Evolutionary conservation across 2,113 vertebrate genomes (phyloP).

Genomic region (Cheilinus undulatus): DNA sequence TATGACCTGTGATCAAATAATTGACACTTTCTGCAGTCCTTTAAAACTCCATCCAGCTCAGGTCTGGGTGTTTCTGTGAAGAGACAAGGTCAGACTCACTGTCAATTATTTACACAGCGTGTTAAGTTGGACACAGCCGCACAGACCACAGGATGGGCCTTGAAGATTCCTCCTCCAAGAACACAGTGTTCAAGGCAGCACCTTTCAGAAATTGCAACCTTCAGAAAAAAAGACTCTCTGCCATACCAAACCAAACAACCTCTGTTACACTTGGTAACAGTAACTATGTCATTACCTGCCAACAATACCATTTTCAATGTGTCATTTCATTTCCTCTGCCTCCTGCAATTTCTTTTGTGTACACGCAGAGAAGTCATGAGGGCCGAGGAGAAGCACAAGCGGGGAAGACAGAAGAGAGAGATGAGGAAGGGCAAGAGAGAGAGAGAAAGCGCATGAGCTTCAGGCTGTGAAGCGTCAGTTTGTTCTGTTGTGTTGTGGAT

Average conservation of each 20-base stretch:
- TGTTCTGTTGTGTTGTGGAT: slow-evolving; percentile 62
- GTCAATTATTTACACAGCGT: slow-evolving; percentile 20
- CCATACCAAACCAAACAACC: slow-evolving; percentile 5
- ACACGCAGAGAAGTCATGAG: slow-evolving; percentile 15
- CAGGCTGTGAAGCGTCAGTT: slow-evolving; percentile 51
- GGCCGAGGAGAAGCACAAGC: slow-evolving; percentile 1
- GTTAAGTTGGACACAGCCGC: slow-evolving; percentile 2
- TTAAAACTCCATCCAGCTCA: not conserved
- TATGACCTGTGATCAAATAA: slow-evolving; percentile 48
- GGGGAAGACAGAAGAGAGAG: slow-evolving; percentile 9
- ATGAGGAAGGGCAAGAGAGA: not conserved
- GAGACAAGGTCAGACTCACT: slow-evolving; percentile 33
- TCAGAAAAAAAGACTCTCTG: slow-evolving; percentile 8
- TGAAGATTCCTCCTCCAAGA: slow-evolving; percentile 8
- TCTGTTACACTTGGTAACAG: slow-evolving; percentile 10
- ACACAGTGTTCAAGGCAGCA: slow-evolving; percentile 4
- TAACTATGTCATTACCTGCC: slow-evolving; percentile 40
- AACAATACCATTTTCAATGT: slow-evolving; percentile 37
- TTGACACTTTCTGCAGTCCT: slow-evolving; percentile 14
- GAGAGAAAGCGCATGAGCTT: slow-evolving; percentile 21
- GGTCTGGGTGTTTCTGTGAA: not conserved
- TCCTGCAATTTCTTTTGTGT: slow-evolving; percentile 15
- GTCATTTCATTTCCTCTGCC: slow-evolving; percentile 41
- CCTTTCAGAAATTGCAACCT: slow-evolving; percentile 29
- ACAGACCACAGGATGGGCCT: not conserved